These are phyloP conservation scores for Gryon sp. DNA, from an alignment of 1,140 invertebrate genomes.

Conservation along the genomic window DNA sequence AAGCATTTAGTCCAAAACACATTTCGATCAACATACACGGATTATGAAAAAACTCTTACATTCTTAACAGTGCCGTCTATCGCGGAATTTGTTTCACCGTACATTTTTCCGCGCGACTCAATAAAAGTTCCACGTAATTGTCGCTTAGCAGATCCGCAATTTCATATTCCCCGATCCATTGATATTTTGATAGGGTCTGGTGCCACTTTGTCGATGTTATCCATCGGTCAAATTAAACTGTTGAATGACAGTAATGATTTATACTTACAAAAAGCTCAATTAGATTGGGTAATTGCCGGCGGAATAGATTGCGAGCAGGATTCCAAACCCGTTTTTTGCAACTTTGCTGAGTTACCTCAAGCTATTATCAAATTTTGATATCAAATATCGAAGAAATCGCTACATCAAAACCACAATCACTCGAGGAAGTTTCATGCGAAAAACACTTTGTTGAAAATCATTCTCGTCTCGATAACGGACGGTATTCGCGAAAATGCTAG, in stretches of 20 bases:
- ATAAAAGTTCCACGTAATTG: conserved; percentile 53
- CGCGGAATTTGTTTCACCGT: conserved; percentile 40
- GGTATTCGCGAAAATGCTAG: too few relatives aligned
- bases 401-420: too few relatives aligned
- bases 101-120: conserved; percentile 20
- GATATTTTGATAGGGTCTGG: too few relatives aligned
- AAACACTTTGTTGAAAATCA: too few relatives aligned
- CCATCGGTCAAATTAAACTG: conserved; percentile 45
- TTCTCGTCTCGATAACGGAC: too few relatives aligned
- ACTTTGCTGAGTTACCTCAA: conserved; percentile 8
- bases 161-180: too few relatives aligned
- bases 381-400: conserved; percentile 40
- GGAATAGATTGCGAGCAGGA: conserved; percentile 4
- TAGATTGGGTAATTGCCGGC: conserved; percentile 41
- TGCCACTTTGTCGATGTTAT: too few relatives aligned
- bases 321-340: conserved; percentile 5
- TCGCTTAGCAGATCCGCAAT: too few relatives aligned
- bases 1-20: not conserved
- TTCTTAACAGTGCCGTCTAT: too few relatives aligned
- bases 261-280: too few relatives aligned
- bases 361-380: conserved; percentile 32
- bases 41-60: too few relatives aligned
- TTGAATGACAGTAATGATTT: conserved; percentile 10
- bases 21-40: conserved; percentile 2
- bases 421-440: too few relatives aligned